These are phyloP conservation scores for Drosophila mojavensis DNA, from an alignment of 1,140 invertebrate species.

Conservation along the genomic window DNA sequence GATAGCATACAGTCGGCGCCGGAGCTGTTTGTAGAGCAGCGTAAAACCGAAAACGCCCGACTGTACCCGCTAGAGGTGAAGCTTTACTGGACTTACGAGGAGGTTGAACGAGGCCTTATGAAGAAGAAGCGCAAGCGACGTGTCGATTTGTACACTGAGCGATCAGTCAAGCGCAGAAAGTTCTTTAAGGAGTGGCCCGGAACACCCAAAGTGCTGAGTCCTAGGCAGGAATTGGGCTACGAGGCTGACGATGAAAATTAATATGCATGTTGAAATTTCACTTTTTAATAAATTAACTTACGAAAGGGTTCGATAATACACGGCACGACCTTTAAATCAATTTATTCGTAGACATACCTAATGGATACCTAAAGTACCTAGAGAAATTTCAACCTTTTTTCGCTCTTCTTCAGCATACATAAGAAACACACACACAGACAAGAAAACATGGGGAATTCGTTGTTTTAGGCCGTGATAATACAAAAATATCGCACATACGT, in stretches of 20 bases:
- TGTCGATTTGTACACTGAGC: background rate
- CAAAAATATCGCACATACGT: too few species aligned
- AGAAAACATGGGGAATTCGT: too few species aligned
- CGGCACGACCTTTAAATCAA: too few species aligned
- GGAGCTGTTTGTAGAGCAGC: background rate
- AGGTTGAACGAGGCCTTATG: background rate
- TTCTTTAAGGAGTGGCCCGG: background rate
- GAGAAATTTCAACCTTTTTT: too few species aligned
- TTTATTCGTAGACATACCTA: too few species aligned
- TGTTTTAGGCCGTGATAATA: too few species aligned
- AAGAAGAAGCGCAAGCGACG: constrained; percentile 15
- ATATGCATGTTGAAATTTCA: background rate
- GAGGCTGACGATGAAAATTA: constrained; percentile 27
- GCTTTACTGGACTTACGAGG: background rate
- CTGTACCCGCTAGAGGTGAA: background rate
- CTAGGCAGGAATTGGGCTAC: constrained; percentile 10
- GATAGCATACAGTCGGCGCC: constrained; percentile 20
- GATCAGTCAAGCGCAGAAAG: constrained; percentile 7
- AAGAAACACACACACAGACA: too few species aligned
- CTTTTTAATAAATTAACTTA: background rate
- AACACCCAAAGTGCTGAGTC: background rate
- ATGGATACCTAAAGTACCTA: too few species aligned
- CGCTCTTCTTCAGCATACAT: too few species aligned
- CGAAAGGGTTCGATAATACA: background rate
- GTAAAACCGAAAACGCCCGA: background rate